A percentile compares a stretch with the other conserved stretches of the same genome.
phyloP scores from a whole-genome alignment of 2,888 invertebrate species.

The Stenodera caucasica region DNA sequence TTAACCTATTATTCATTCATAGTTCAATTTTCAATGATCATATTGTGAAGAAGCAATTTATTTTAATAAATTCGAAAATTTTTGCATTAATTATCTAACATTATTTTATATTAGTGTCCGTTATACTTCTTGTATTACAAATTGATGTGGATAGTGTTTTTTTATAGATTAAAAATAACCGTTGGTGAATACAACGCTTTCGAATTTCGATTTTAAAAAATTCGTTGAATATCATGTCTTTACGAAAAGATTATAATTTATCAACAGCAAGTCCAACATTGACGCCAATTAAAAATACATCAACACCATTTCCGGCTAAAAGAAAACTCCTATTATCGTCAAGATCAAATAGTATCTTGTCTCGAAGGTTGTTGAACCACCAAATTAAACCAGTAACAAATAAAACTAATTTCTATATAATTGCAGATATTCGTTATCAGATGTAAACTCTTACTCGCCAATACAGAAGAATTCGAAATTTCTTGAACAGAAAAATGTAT shows the following conservation, averaged over 20 bases:
- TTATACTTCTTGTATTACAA: too few relatives aligned
- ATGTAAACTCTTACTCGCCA: not conserved
- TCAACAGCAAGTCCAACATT: not conserved
- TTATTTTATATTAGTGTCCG: too few relatives aligned
- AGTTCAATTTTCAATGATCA: not conserved
- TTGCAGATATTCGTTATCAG: not conserved
- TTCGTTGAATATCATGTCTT: not conserved
- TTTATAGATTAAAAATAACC: not conserved
- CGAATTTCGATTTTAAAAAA: not conserved
- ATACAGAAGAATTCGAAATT: not conserved
- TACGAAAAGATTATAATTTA: not conserved
- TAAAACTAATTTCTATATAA: not conserved
- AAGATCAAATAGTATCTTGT: not conserved
- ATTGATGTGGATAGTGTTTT: too few relatives aligned
- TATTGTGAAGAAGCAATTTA: not conserved
- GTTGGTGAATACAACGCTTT: not conserved
- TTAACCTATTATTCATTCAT: too few relatives aligned
- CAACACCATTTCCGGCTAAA: not conserved
- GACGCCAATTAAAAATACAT: not conserved
- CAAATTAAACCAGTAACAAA: not conserved
- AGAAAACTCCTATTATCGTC: constrained; percentile 1
- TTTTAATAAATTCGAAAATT: not conserved
- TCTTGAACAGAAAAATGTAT: not conserved
- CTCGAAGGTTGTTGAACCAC: constrained; percentile 11
- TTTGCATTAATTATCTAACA: not conserved